Evolutionary conservation across 53 echinoderm and acorn worm genomes (phyloP).

Genomic region (Glandiceps talaboti): DNA sequence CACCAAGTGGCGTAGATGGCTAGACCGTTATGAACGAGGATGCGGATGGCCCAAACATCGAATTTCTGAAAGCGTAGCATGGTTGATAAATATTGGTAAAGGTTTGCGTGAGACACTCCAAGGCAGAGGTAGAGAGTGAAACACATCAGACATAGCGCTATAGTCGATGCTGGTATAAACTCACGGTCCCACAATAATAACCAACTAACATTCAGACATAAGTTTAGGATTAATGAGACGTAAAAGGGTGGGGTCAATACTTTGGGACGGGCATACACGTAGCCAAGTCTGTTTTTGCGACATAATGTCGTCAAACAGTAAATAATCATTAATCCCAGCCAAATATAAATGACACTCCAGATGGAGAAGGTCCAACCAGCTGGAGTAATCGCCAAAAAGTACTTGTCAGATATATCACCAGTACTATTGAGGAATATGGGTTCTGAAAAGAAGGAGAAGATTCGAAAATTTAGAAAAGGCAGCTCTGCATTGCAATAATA

Average conservation of each 20-base stretch:
- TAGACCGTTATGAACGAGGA: slow-evolving; percentile 40
- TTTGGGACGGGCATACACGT: slow-evolving; percentile 32
- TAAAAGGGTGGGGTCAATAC: slow-evolving; percentile 27
- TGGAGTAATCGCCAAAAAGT: slow-evolving; percentile 30
- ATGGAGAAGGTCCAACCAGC: slow-evolving; percentile 33
- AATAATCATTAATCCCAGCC: slow-evolving; percentile 22
- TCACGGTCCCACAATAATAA: slow-evolving; percentile 42
- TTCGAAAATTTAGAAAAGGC: not conserved
- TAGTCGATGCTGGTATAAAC: slow-evolving; percentile 21
- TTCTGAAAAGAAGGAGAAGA: not conserved
- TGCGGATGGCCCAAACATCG: slow-evolving; percentile 21
- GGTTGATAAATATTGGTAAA: slow-evolving; percentile 11
- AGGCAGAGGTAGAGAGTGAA: slow-evolving; percentile 37
- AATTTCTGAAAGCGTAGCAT: not conserved
- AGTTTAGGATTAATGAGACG: slow-evolving; percentile 27
- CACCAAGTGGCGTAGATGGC: slow-evolving; percentile 38
- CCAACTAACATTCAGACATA: slow-evolving; percentile 40
- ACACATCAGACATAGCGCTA: slow-evolving; percentile 19
- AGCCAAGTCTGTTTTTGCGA: slow-evolving; percentile 9
- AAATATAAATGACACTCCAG: slow-evolving; percentile 26
- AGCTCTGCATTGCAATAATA: not conserved
- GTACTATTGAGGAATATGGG: slow-evolving; percentile 10
- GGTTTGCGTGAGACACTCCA: slow-evolving; percentile 18
- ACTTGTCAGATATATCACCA: slow-evolving; percentile 26
- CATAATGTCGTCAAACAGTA: slow-evolving; percentile 24